Evolutionary conservation across 37 sponge, comb jelly and placozoan species (phyloP), one percentile per base, ranked within the genome.

Genomic region (Halichondria panicea): DNA sequence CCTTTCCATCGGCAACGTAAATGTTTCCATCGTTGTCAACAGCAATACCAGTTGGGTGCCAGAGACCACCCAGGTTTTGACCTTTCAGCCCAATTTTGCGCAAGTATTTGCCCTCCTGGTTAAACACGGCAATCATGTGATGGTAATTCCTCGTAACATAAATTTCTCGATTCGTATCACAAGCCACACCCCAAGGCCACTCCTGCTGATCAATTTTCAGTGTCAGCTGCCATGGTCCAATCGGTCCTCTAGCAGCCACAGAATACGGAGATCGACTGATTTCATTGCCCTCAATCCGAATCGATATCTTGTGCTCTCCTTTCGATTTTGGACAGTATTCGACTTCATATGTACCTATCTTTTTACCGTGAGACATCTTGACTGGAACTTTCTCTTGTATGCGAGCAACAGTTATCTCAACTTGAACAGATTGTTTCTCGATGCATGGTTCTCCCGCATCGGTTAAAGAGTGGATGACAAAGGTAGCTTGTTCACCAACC

Each of bases 111-210:
- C 77, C 77, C 19, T 76, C 66, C 53, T 76, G 63, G 77, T 76
- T 39, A 37, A 61, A 35, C 19, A 76, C 66, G 12, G 40, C 4
- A 21, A 76, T 38, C 33, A 19, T 63, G 40, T 64, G 66, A 13
- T 76, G n/a, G 53, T 52, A 65, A 39, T 50, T 63, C 37, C 30
- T 30, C 22, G 77, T 76, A 38, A 76, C 38, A n/a, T 76, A 76
- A 0, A 76, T 9, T 25, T 65, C 27, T 9, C 66, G 54, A 24
- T 64, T 64, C 4, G 5, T 24, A 4, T 31, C 18, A 35, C 77
- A 76, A 1, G 77, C 77, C 55, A 76, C 66, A 4, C 77, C 77
- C 77, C 77, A 76, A 3, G 77, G 52, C 77, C 77, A 76, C 54
- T 76, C 77, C 54, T 65, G 43, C 18, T n/a, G 25, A 1, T 9